Conservation (phyloP, 2,113 vertebrate genomes). For the Sterna hirundo region DNA sequence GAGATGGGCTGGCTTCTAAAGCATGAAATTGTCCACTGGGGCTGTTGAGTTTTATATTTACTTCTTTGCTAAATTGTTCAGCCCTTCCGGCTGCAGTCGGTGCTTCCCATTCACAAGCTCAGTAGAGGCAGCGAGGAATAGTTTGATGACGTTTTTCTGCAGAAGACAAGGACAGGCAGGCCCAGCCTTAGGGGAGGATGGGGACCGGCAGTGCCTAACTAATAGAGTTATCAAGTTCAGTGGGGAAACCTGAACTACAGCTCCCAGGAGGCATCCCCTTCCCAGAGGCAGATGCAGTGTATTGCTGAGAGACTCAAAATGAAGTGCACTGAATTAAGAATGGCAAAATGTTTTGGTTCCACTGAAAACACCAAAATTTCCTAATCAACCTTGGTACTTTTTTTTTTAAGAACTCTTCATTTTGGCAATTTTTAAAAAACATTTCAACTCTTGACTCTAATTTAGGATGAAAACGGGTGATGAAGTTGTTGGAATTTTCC, state of each 20-base stretch:
- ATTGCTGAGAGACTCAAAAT: not conserved
- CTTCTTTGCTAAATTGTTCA: not conserved
- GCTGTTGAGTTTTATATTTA: not conserved
- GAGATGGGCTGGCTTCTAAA: not conserved
- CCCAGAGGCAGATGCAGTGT: not conserved
- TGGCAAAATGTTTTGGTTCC: not conserved
- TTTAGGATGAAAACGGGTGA: not conserved
- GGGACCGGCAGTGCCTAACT: not conserved
- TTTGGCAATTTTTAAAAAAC: not conserved
- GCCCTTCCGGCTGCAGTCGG: not conserved
- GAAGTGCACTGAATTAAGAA: not conserved
- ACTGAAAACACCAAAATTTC: not conserved
- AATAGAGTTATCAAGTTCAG: not conserved
- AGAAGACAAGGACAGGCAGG: not conserved
- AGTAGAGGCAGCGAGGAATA: not conserved
- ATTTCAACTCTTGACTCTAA: not conserved
- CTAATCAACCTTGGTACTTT: not conserved
- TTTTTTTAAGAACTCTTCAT: not conserved
- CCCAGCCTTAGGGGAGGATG: not conserved
- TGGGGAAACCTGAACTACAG: not conserved
- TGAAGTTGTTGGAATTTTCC: slow-evolving; percentile 50
- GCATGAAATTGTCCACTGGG: not conserved
- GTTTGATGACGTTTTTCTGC: not conserved
- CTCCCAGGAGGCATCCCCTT: not conserved
- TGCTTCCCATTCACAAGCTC: not conserved